Conservation (phyloP, 1,140 invertebrate species). For the Anastrepha ludens region DNA sequence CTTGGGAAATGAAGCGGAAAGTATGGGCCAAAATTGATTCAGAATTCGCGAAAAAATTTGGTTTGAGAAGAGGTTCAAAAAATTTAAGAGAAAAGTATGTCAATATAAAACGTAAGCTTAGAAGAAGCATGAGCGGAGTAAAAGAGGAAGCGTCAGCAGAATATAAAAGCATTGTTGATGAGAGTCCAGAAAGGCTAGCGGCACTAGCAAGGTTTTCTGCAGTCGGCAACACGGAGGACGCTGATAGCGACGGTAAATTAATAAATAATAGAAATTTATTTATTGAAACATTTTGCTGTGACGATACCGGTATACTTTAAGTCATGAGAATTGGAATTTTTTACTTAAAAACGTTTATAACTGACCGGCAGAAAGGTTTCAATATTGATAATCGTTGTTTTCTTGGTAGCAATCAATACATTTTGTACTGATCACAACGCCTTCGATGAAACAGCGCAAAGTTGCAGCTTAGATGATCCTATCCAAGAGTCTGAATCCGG, state of each 20-base stretch:
- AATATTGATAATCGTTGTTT: not conserved
- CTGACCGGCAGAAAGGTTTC: not conserved
- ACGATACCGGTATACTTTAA: too few species aligned
- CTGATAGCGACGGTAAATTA: not conserved
- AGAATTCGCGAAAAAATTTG: not conserved
- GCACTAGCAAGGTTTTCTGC: not conserved
- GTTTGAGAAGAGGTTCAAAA: not conserved
- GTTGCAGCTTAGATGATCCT: not conserved
- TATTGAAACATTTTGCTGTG: too few species aligned
- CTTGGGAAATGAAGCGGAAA: not conserved
- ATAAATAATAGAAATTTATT: not conserved
- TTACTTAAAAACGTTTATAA: too few species aligned
- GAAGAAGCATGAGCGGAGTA: not conserved
- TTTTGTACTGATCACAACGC: not conserved
- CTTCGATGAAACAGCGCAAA: not conserved
- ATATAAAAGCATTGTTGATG: not conserved
- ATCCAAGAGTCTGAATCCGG: not conserved
- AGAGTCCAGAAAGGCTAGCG: not conserved
- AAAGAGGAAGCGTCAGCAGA: not conserved
- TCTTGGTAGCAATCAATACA: not conserved
- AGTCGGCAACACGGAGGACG: not conserved
- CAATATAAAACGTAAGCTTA: not conserved
- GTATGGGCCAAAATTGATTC: not conserved
- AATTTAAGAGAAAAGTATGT: slow-evolving; percentile 20
- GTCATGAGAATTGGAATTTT: too few species aligned